Evolutionary conservation across 2,113 vertebrate genomes (phyloP).

Genomic region (Melanotaenia duboulayi): DNA sequence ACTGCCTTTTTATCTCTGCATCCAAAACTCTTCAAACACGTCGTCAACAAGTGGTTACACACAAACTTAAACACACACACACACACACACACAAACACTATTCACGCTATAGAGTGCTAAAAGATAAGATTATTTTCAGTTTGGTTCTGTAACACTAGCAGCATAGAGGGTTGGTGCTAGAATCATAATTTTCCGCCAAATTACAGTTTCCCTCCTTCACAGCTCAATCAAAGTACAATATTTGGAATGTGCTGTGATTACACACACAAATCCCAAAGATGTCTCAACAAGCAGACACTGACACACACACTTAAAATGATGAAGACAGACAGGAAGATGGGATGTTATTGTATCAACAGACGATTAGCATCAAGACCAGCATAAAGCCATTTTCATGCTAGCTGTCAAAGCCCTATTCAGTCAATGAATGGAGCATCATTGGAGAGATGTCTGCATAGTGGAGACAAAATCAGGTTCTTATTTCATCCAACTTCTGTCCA

Average conservation of each 20-base stretch:
- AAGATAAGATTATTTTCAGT: conserved; percentile 43
- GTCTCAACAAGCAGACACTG: conserved; percentile 35
- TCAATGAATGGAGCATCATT: conserved; percentile 57
- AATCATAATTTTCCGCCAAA: conserved; percentile 70
- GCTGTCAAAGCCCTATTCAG: conserved; percentile 61
- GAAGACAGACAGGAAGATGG: conserved; percentile 76
- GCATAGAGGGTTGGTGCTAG: conserved; percentile 41
- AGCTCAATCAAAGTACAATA: conserved; percentile 73
- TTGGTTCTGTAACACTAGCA: conserved; percentile 51
- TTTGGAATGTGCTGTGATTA: conserved; percentile 69
- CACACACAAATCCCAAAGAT: conserved; percentile 45
- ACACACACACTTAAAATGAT: conserved; percentile 56
- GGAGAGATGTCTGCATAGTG: conserved; percentile 16
- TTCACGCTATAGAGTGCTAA: conserved; percentile 26
- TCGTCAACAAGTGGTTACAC: conserved; percentile 58
- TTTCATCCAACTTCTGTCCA: conserved; percentile 38
- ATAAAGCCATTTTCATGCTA: conserved; percentile 67
- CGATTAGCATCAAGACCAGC: conserved; percentile 65
- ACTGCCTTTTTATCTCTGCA: conserved; percentile 43
- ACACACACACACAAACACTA: not conserved
- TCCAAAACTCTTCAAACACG: conserved; percentile 26
- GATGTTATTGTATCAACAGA: conserved; percentile 75
- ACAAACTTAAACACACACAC: conserved; percentile 13
- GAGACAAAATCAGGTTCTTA: conserved; percentile 57
- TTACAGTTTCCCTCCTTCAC: conserved; percentile 65